These are phyloP conservation scores for Acomys russatus DNA, from an alignment of 2,797 vertebrate genomes.

Conservation along the genomic window DNA sequence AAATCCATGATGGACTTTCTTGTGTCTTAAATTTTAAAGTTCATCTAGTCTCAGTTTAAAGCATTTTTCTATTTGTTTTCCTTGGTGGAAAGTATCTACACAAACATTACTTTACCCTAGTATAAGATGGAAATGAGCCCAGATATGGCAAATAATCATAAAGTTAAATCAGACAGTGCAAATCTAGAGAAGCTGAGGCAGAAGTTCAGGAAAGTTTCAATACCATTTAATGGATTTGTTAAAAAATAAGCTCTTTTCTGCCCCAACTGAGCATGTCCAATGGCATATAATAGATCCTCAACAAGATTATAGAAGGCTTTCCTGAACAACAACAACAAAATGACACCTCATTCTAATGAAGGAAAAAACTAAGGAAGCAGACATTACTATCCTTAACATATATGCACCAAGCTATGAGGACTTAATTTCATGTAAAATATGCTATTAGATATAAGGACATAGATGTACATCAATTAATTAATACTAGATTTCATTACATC, in stretches of 20 bases:
- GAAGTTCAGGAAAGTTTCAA: neutral
- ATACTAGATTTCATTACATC: neutral
- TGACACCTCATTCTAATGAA: neutral
- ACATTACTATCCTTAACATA: neutral
- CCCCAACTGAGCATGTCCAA: neutral
- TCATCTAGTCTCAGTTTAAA: conserved; percentile 26
- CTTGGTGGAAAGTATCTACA: neutral
- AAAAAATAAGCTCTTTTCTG: neutral
- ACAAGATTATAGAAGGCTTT: neutral
- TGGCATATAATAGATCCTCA: neutral
- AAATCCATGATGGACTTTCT: neutral
- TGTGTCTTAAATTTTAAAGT: neutral
- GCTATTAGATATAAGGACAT: neutral
- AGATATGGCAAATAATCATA: neutral
- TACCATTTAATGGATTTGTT: neutral
- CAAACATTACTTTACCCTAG: neutral
- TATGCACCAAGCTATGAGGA: neutral
- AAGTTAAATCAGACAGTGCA: neutral
- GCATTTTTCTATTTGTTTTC: conserved; percentile 12
- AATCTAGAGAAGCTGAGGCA: no score
- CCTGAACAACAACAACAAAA: neutral
- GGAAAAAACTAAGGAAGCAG: neutral
- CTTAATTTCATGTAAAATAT: neutral
- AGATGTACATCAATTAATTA: neutral
- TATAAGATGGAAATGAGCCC: conserved; percentile 6